Conservation (phyloP, 1,140 invertebrate species). For the Argopecten irradians region DNA sequence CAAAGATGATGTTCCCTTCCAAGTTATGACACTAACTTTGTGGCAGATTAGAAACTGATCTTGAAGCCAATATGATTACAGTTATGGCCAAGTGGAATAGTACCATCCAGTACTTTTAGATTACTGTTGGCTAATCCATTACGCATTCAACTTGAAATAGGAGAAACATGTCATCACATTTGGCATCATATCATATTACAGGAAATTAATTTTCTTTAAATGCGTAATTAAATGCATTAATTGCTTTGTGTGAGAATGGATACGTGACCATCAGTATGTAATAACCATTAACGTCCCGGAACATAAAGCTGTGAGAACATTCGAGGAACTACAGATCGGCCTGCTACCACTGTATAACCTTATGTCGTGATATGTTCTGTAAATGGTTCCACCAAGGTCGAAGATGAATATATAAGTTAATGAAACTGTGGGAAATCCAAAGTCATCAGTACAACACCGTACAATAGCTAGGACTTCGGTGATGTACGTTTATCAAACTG, state of each 20-base stretch:
- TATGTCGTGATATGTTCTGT: neutral
- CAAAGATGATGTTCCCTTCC: conserved; percentile 8
- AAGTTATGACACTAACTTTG: conserved; percentile 22
- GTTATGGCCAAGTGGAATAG: neutral
- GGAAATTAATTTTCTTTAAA: conserved; percentile 15
- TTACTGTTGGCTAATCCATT: neutral
- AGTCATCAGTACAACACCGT: neutral
- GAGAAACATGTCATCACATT: neutral
- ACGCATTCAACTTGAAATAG: neutral
- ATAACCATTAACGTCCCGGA: neutral
- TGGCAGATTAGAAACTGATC: conserved; percentile 21
- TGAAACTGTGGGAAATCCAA: neutral
- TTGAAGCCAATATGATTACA: conserved; percentile 13
- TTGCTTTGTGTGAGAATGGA: neutral
- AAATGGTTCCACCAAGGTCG: neutral
- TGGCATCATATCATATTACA: conserved; percentile 2
- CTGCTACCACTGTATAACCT: neutral
- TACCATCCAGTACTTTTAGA: neutral
- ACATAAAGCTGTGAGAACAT: neutral
- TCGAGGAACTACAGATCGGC: neutral
- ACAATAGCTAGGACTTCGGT: no score
- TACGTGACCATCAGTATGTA: neutral
- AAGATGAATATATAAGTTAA: no score
- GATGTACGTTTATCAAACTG: no score
- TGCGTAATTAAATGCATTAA: neutral